Percentiles rank a stretch among this genome's conserved stretches.
Evolutionary conservation across 1,140 invertebrate genomes (phyloP).

Genomic region (Magallana ariakensis): DNA sequence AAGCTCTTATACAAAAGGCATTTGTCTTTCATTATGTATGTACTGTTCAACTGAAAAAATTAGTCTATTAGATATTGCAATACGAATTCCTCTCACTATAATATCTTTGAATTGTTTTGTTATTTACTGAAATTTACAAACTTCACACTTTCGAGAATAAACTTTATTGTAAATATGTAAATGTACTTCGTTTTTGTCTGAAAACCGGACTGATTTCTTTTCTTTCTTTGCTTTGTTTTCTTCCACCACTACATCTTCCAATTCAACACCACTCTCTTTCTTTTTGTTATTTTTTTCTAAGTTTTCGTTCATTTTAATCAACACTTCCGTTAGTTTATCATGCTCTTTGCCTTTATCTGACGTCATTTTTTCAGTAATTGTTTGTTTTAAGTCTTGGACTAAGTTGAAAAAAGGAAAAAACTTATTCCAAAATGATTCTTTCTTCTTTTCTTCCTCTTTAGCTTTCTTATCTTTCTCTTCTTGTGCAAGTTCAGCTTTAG

Average conservation of each 20-base stretch:
- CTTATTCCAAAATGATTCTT: constrained; percentile 55
- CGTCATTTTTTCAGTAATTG: constrained; percentile 53
- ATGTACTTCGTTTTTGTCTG: constrained; percentile 19
- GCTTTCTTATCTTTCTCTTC: constrained; percentile 65
- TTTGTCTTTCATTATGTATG: too few relatives aligned
- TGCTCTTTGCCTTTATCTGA: constrained; percentile 53
- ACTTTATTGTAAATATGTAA: too few relatives aligned
- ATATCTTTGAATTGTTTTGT: too few relatives aligned
- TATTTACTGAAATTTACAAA: too few relatives aligned
- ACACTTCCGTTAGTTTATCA: constrained; percentile 59
- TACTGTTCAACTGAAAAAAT: too few relatives aligned
- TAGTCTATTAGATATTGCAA: too few relatives aligned
- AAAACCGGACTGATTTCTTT: constrained; percentile 48
- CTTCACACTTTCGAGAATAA: too few relatives aligned
- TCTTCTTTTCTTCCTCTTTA: constrained; percentile 67
- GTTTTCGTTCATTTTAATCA: constrained; percentile 66
- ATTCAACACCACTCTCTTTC: neutral
- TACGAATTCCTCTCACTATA: too few relatives aligned
- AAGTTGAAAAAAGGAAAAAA: neutral
- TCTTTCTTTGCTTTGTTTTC: constrained; percentile 40
- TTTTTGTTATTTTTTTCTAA: constrained; percentile 52
- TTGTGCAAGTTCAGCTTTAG: constrained; percentile 78
- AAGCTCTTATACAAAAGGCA: too few relatives aligned
- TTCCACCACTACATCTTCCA: constrained; percentile 31
- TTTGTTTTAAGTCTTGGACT: constrained; percentile 82